Evolutionary conservation across 2,888 invertebrate genomes (phyloP), one percentile per base, ranked within the genome.

Genomic region (Diachrysia chrysitis): DNA sequence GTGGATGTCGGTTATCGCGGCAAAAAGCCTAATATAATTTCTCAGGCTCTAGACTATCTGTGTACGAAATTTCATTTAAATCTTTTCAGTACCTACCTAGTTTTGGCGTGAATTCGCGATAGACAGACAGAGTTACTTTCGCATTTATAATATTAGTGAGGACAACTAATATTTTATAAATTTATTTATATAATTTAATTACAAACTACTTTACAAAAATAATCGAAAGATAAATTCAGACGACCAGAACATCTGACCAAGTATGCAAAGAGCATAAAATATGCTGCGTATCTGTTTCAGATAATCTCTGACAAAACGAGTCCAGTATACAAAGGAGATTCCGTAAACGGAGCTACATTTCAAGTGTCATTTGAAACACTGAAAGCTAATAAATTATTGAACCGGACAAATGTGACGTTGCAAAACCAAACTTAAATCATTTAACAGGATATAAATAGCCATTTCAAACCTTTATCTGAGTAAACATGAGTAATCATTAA

Each of bases 371-470:
- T 69, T 58, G 46, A 59, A 64, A 61, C 56, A 53, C 37, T 59
- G 55, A 65, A 65, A 46, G 19, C 29, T 54, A 64, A 68, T 69
- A 73, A 59, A 67, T 73, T 57, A 57, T 42, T 54, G 37, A 42
- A 66, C 37, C 37, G n/a, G 55, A 55, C 48, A 58, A 51, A 66
- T 61, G 58, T 42, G 6, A 46, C 16, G 57, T 32, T n/a, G 19
- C 51, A 53, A 37, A 21, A 25, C 46, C 29, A 71, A 62, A 23
- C 48, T 48, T 32, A 58, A 42, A 48, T 51, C 17, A 32, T n/a
- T 29, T 29, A 58, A 66, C 59, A 63, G 61, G 63, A 71, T 75
- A 75, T 62, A 75, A 66, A 75, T 71, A 71, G 48, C 58, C 58
- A 59, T 58, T 23, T 35, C 23, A 63, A 46, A 67, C 66, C 63